Evolutionary conservation across 2,888 invertebrate species (phyloP).

Genomic region (Hemithea aestivaria): DNA sequence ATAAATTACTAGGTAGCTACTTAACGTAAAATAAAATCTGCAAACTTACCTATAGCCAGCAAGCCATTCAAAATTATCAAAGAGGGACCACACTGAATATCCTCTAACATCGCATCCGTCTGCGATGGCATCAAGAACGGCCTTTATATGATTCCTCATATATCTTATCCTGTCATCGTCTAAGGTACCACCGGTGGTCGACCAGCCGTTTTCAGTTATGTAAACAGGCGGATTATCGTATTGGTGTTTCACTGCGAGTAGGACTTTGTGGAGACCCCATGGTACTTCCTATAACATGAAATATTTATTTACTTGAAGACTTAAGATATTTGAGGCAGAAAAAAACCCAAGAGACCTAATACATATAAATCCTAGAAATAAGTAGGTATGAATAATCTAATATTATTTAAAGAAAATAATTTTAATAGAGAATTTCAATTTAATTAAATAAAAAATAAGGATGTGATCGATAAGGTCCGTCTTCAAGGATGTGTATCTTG

Average conservation of each 20-base stretch:
- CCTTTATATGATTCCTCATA: conserved; percentile 59
- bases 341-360: no score
- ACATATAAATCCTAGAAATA: no score
- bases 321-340: no score
- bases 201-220: conserved; percentile 80
- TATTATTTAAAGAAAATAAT: no score
- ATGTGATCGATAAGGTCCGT: no score
- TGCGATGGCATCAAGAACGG: conserved; percentile 64
- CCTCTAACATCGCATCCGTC: conserved; percentile 70
- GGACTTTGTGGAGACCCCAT: conserved; percentile 78
- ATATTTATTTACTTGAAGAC: not conserved
- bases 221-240: conserved; percentile 78
- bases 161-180: conserved; percentile 71
- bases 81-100: conserved; percentile 80
- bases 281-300: conserved; percentile 67
- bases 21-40: conserved; percentile 2
- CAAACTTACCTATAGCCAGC: conserved; percentile 76
- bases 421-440: no score
- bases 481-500: no score
- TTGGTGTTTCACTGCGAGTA: conserved; percentile 67
- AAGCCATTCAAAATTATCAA: conserved; percentile 84
- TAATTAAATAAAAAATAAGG: no score
- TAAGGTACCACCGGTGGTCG: conserved; percentile 61
- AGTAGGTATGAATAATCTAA: no score
- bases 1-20: no score